These are phyloP conservation scores for Galerucella calmariensis DNA, from an alignment of 2,888 invertebrate genomes.

Conservation along the genomic window DNA sequence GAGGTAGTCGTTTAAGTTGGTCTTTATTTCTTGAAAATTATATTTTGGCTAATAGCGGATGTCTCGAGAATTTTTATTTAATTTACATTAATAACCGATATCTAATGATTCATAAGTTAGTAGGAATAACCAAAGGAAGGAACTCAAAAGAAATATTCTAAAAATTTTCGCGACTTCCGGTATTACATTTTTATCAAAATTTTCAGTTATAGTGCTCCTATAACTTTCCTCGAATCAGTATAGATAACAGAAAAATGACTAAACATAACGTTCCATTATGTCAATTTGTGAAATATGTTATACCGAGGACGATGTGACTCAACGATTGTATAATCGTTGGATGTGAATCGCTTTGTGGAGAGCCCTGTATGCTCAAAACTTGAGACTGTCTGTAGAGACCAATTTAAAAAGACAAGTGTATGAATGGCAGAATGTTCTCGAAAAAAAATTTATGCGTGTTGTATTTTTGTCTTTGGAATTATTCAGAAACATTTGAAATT, in stretches of 20 bases:
- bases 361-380: constrained; percentile 27
- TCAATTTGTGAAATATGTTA: not conserved
- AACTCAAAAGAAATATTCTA: not conserved
- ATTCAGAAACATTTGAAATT: constrained; percentile 27
- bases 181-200: constrained; percentile 5
- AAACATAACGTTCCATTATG: not conserved
- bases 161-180: not conserved
- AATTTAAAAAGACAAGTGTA: constrained; percentile 46
- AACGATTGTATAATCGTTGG: not conserved
- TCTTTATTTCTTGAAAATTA: constrained; percentile 23
- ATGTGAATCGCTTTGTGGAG: not conserved
- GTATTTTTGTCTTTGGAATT: constrained; percentile 48
- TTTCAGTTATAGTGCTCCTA: not conserved
- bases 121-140: not conserved
- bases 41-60: constrained; percentile 1
- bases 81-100: too few relatives aligned
- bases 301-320: not conserved
- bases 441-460: constrained; percentile 34
- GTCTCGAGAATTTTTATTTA: not conserved
- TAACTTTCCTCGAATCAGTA: not conserved
- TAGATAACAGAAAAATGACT: not conserved
- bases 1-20: constrained; percentile 50
- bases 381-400: constrained; percentile 37
- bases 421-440: constrained; percentile 50
- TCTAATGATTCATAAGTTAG: not conserved